phyloP scores from a whole-genome alignment of 2,888 invertebrate genomes.

The Drosophila birchii region DNA sequence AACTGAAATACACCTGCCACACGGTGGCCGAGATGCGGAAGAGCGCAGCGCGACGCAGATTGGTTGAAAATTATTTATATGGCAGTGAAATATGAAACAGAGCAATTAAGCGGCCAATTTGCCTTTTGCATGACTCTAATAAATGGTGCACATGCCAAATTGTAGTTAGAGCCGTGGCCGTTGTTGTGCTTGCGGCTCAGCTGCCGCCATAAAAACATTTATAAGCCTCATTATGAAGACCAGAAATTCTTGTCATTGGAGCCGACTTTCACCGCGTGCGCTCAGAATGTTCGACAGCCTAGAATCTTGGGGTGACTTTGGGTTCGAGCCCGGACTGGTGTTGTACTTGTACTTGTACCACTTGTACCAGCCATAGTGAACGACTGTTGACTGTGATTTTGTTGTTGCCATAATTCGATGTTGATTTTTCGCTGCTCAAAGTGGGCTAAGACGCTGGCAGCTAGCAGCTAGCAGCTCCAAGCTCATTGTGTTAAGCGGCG shows the following conservation, averaged over 20 bases:
- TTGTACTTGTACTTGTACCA: constrained; percentile 27
- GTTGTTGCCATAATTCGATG: constrained; percentile 72
- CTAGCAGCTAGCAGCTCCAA: constrained; percentile 13
- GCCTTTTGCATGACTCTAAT: constrained; percentile 70
- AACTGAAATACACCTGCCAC: constrained; percentile 33
- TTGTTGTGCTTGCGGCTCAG: constrained; percentile 61
- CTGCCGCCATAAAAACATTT: constrained; percentile 75
- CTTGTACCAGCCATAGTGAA: constrained; percentile 38
- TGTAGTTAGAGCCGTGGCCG: constrained; percentile 55
- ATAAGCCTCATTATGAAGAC: constrained; percentile 79
- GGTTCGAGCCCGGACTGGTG: constrained; percentile 15
- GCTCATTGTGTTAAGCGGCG: constrained; percentile 47
- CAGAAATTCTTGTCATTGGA: constrained; percentile 78
- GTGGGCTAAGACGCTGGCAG: constrained; percentile 65
- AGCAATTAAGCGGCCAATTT: constrained; percentile 66
- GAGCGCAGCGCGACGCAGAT: background rate
- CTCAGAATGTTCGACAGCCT: constrained; percentile 58
- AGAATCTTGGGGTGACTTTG: constrained; percentile 25
- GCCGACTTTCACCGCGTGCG: constrained; percentile 71
- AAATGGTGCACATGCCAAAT: constrained; percentile 79
- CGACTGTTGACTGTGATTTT: constrained; percentile 50
- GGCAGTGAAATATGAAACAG: constrained; percentile 30
- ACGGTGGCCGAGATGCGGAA: constrained; percentile 11
- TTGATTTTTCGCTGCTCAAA: constrained; percentile 72
- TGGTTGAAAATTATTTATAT: constrained; percentile 21